Evolutionary conservation across 2,888 invertebrate genomes (phyloP).

Genomic region (Mechanitis messenoides): DNA sequence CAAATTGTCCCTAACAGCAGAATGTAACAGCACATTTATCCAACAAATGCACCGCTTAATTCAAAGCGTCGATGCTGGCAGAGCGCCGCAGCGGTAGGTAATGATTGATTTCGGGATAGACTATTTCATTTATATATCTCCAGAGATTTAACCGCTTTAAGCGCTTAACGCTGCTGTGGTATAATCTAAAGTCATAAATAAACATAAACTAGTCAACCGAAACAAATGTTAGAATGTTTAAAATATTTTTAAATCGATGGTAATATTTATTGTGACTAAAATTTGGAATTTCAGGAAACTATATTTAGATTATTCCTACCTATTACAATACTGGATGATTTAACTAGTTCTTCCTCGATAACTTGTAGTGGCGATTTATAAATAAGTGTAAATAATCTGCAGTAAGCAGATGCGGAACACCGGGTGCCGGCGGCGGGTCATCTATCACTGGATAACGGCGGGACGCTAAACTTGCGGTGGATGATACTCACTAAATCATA

Average conservation of each 20-base stretch:
- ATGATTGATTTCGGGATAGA: conserved; percentile 25
- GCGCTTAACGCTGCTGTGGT: conserved; percentile 4
- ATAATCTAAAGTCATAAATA: not conserved
- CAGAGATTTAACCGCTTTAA: conserved; percentile 2
- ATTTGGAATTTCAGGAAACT: too few relatives aligned
- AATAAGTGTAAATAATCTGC: conserved; percentile 50
- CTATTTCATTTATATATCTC: conserved; percentile 22
- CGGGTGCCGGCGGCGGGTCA: conserved; percentile 57
- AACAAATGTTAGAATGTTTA: not conserved
- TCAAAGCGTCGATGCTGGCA: conserved; percentile 32
- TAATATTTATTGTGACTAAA: not conserved
- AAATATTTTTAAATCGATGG: not conserved
- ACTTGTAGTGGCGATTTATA: conserved; percentile 17
- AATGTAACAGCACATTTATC: conserved; percentile 41
- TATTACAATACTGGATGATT: not conserved
- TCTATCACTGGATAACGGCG: conserved; percentile 49
- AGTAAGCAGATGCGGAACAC: conserved; percentile 62
- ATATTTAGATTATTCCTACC: not conserved
- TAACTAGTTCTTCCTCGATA: not conserved
- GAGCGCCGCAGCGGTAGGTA: conserved; percentile 20
- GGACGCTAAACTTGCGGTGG: conserved; percentile 23
- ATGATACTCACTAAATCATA: not conserved
- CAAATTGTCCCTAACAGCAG: not conserved
- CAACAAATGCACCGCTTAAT: conserved; percentile 53
- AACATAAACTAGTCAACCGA: conserved; percentile 4